A percentile compares a stretch with the other conserved stretches of the same genome.
Evolutionary conservation across 2,113 vertebrate genomes (phyloP).

Genomic region (Cinclus mexicanus): DNA sequence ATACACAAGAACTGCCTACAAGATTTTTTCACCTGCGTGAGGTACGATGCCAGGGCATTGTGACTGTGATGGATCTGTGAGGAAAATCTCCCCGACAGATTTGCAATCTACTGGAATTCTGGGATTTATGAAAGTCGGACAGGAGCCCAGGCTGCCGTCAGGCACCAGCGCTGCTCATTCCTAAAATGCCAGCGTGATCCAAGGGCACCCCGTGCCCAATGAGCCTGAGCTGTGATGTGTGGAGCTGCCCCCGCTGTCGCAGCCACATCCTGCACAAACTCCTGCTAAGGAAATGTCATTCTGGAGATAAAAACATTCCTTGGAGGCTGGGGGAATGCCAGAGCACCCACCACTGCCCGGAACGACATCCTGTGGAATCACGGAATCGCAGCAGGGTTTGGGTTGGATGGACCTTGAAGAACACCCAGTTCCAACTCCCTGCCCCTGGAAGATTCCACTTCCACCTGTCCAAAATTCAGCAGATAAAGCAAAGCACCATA

Average conservation of each 20-base stretch:
- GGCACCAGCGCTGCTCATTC: not conserved
- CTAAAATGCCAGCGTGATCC: not conserved
- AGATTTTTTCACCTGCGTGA: not conserved
- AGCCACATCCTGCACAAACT: not conserved
- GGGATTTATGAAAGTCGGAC: fast-evolving
- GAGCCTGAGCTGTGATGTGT: not conserved
- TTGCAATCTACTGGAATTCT: not conserved
- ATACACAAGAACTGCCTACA: fast-evolving
- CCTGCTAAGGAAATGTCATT: not conserved
- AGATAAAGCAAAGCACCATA: not conserved
- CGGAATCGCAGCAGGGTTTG: not conserved
- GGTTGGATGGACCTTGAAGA: fast-evolving
- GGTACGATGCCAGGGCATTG: fast-evolving
- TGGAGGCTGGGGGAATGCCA: not conserved
- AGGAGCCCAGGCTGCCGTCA: not conserved
- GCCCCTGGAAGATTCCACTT: not conserved
- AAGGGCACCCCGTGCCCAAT: not conserved
- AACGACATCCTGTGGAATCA: not conserved
- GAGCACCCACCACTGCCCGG: fast-evolving
- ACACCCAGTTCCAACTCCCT: not conserved
- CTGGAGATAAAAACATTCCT: not conserved
- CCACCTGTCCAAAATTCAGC: not conserved
- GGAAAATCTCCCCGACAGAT: not conserved
- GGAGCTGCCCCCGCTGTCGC: not conserved
- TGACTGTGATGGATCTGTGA: not conserved